Evolutionary conservation across 53 echinoderm and acorn worm species (phyloP), one percentile per base, ranked within the genome.

Genomic region (Zoroaster sp.): DNA sequence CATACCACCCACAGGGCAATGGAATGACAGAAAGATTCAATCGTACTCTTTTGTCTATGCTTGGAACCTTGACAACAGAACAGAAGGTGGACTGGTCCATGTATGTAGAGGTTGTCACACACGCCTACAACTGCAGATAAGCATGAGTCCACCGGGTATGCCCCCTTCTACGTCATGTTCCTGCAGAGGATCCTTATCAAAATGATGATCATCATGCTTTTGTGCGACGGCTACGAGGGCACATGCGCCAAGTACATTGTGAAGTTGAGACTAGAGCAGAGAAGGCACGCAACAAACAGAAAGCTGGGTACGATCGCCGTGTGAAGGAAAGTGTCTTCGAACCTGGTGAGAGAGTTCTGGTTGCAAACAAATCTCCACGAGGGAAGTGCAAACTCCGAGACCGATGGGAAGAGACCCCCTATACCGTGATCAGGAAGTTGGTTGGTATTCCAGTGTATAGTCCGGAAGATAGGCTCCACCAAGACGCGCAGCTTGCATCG

Each of bases 1-100:
- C 92, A 0, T 92, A 92, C 41, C 92, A 92, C 40, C 90, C 90
- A 1, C 90, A 90, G 30, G 90, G 90, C 3, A 83, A 90, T 17
- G 90, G 90, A 0, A 74, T 74, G 43, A 75, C 75, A 0, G 90
- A 90, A 41, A 21, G 90, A 17, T 90, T 83, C 32, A 91, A 91
- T 69, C 76, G 76, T 1, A 91, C 91, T 2, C 46, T 91, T 12
- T 40, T 91, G 20, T 53, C 63, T 2, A 83, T 90, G 91, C 25
- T 91, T 7, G 90, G 90, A 46, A 90, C 90, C n/a, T 75, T 90
- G 5, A 44, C 74, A 20, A 41, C 83, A n/a, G 65, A 23, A 3
- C 73, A 85, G 68, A 90, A 80, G 51, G 4, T 43, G 7, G 44
- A 45, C 38, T 81, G 90, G 90, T 38, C 39, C 18, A 42, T 5